Percentiles rank a stretch among this genome's conserved stretches.
Evolutionary conservation across 2,113 vertebrate species (phyloP).

Genomic region (Phodopus roborovskii): DNA sequence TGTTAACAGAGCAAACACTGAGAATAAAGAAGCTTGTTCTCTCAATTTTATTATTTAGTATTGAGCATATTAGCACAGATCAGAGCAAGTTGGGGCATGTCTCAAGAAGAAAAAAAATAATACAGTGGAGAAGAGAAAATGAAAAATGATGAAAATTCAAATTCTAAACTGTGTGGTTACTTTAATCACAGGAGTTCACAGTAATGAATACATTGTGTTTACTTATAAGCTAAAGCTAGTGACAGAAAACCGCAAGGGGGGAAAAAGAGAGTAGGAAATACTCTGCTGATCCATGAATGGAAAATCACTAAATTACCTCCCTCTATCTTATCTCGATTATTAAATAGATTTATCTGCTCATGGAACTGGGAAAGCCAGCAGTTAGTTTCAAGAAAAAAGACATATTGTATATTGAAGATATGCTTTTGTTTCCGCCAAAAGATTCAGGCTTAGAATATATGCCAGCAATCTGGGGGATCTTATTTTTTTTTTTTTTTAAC

Average conservation of each 20-base stretch:
- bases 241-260: not conserved
- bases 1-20: not conserved
- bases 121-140: not conserved
- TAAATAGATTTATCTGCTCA: not conserved
- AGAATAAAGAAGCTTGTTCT: not conserved
- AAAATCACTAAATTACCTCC: not conserved
- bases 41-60: not conserved
- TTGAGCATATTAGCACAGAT: not conserved
- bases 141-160: conserved; percentile 44
- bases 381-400: conserved; percentile 10
- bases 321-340: not conserved
- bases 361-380: not conserved
- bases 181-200: conserved; percentile 22
- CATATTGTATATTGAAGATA: not conserved
- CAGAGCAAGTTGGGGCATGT: not conserved
- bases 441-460: conserved; percentile 32
- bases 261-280: conserved; percentile 38
- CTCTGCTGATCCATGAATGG: not conserved
- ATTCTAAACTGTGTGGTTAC: not conserved
- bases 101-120: not conserved
- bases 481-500: not conserved
- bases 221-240: conserved; percentile 38
- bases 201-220: conserved; percentile 38
- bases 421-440: not conserved
- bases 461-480: not conserved